phyloP scores from a whole-genome alignment of 1,140 invertebrate species.

The Musca vetustissima region DNA sequence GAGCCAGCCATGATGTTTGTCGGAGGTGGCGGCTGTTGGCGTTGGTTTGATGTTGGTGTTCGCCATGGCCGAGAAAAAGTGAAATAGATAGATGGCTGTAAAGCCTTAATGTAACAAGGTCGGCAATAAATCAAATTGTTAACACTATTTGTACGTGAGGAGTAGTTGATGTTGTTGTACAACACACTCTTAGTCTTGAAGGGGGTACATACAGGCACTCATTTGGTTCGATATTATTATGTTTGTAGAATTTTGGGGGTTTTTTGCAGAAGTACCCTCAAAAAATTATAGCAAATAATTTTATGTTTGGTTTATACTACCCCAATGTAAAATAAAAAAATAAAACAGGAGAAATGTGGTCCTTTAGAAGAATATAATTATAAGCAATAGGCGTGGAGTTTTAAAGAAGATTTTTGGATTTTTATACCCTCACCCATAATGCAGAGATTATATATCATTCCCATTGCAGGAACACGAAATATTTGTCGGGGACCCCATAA shows the following conservation, averaged over 20 bases:
- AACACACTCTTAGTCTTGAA: too few species aligned
- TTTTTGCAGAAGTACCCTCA: constrained; percentile 3
- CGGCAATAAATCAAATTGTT: constrained; percentile 53
- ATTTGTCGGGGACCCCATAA: too few species aligned
- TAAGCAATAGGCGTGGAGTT: too few species aligned
- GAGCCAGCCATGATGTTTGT: background rate
- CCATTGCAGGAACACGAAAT: too few species aligned
- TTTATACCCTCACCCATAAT: too few species aligned
- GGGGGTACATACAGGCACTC: too few species aligned
- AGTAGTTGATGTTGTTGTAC: background rate
- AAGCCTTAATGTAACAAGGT: constrained; percentile 56
- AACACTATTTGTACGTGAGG: constrained; percentile 21
- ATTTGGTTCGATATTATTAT: background rate
- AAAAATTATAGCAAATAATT: constrained; percentile 2
- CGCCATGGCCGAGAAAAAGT: constrained; percentile 45
- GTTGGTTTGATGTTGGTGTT: constrained; percentile 18
- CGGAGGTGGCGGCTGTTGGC: background rate
- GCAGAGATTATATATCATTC: too few species aligned
- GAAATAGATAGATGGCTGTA: constrained; percentile 55
- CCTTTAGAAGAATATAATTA: too few species aligned
- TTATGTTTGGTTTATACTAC: background rate
- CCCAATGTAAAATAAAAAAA: too few species aligned
- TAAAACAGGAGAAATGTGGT: too few species aligned
- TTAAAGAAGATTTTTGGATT: too few species aligned
- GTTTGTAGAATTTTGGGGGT: constrained; percentile 4